A percentile compares a stretch with the other conserved stretches of the same genome.
Conservation (phyloP, 2,113 vertebrate species). For the Acrocephalus arundinaceus region DNA sequence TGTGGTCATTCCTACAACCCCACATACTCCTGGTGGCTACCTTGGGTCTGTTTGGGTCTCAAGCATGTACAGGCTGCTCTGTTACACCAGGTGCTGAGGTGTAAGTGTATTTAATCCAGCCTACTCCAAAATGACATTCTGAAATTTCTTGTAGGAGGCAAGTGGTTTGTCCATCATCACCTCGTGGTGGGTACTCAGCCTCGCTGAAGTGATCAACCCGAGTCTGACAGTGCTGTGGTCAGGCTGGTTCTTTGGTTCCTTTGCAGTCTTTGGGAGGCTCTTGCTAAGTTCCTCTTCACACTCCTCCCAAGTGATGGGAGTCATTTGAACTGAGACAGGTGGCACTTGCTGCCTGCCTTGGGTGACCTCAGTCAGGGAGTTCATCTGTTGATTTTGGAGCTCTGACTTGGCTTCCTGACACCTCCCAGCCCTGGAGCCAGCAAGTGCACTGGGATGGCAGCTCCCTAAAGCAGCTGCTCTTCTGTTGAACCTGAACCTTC, state of each 20-base stretch:
- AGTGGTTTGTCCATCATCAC: background rate
- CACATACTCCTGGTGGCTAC: rapidly evolving
- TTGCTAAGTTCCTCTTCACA: background rate
- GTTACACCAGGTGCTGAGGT: background rate
- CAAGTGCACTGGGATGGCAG: background rate
- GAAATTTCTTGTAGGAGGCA: background rate
- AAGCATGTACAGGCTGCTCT: background rate
- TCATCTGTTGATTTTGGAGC: background rate
- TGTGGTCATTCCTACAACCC: background rate
- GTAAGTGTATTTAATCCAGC: background rate
- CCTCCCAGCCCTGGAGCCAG: background rate
- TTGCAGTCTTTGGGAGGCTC: background rate
- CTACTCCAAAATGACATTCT: background rate
- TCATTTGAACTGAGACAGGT: background rate
- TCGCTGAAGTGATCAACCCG: background rate
- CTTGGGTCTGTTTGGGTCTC: background rate
- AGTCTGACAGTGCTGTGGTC: background rate
- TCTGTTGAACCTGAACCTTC: background rate
- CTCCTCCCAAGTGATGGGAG: background rate
- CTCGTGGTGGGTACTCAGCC: background rate
- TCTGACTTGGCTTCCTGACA: background rate
- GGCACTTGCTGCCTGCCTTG: background rate
- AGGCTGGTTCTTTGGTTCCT: background rate
- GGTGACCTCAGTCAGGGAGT: background rate
- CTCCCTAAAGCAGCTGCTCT: background rate